Evolutionary conservation across 2,888 invertebrate genomes (phyloP), one percentile per base, ranked within the genome.

Genomic region (Cylindroiulus punctatus): DNA sequence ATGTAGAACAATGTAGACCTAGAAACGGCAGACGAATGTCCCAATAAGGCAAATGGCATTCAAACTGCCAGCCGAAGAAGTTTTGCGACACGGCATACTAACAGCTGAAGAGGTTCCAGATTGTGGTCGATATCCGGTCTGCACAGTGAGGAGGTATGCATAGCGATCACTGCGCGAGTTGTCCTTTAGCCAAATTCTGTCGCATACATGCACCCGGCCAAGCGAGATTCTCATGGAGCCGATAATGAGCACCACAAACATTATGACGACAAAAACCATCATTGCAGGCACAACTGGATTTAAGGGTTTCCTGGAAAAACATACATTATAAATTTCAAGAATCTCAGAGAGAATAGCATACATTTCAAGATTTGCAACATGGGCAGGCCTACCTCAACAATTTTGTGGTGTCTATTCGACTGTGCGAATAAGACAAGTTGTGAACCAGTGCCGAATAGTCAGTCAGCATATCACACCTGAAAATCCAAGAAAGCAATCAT

Each of bases 1-100:
- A 88, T 91, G 91, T 26, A 91, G 88, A 83, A 91, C 91, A n/a
- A 91, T 88, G 88, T 90, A 91, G 85, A 91, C 90, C 91, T 91
- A 88, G 10, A 47, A 30, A 76, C 26, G 47, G 57, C 1, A 76
- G 0, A 40, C 0, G 19, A 17, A 7, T 52, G 84, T 19, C 2
- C 26, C n/a, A 5, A 42, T 36, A 22, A 22, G 17, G 30, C n/a
- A 22, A 52, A 12, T 76, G 84, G 8, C 8, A 19, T n/a, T 5
- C 0, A n/a, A 52, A 10, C 1, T 52, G n/a, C 52, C 19, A 52
- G 47, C 0, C n/a, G 0, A n/a, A 52, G 44, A 52, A 52, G 3
- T 52, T 5, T 14, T 5, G 26, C 26, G 0, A 65, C 3, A 65
- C 10, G 26, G 1, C n/a, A 26, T 19, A 52, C n/a, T n/a, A n/a